Evolutionary conservation across 2,888 invertebrate genomes (phyloP).

Genomic region (Drosophila picticornis): DNA sequence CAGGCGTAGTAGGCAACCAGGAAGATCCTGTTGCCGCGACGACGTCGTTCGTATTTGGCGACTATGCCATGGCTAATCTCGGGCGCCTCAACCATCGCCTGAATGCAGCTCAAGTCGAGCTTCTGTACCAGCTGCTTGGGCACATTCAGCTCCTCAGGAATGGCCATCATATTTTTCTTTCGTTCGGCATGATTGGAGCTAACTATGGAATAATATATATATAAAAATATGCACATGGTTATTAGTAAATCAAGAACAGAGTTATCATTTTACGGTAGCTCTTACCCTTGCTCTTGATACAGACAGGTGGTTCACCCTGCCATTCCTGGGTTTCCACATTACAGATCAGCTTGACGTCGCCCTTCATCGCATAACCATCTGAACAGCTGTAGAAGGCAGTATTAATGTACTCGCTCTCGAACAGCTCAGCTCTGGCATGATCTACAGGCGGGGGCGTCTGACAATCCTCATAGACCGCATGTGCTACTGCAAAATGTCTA

Average conservation of each 20-base stretch:
- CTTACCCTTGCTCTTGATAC: constrained; percentile 58
- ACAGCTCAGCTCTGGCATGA: constrained; percentile 70
- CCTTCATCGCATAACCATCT: constrained; percentile 78
- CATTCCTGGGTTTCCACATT: constrained; percentile 83
- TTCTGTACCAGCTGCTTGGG: constrained; percentile 72
- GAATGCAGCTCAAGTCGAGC: constrained; percentile 84
- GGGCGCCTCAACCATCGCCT: constrained; percentile 83
- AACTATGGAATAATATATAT: constrained; percentile 1
- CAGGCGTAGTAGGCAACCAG: constrained; percentile 87
- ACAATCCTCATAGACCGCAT: constrained; percentile 79
- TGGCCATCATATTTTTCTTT: constrained; percentile 72
- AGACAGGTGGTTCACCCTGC: constrained; percentile 82
- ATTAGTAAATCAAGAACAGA: background rate
- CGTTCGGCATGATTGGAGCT: constrained; percentile 32
- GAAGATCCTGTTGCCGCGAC: constrained; percentile 85
- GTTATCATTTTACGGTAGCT: background rate
- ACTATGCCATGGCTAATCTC: constrained; percentile 83
- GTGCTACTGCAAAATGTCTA: constrained; percentile 25
- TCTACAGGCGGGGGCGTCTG: constrained; percentile 81
- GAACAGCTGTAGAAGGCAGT: constrained; percentile 82
- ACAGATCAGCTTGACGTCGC: constrained; percentile 78
- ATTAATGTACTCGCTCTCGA: constrained; percentile 80
- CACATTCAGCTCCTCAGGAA: constrained; percentile 81
- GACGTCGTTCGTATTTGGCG: constrained; percentile 82
- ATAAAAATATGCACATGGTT: too few relatives aligned